A percentile compares a stretch with the other conserved stretches of the same genome.
Conservation (phyloP, 2,113 vertebrate species). For the Lynx canadensis region DNA sequence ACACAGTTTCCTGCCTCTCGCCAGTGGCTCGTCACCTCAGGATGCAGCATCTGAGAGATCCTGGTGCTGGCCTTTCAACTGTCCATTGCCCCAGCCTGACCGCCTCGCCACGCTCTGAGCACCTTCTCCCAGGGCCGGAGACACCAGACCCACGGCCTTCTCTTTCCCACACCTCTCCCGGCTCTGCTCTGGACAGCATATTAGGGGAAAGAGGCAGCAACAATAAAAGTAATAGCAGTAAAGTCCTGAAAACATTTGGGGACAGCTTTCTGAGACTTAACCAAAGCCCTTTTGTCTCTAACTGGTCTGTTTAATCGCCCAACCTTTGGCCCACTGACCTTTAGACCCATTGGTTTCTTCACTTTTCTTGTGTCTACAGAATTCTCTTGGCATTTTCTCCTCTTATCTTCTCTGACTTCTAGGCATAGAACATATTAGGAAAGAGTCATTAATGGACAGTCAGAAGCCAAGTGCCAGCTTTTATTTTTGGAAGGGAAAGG, state of each 20-base stretch:
- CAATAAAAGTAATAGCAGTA: constrained; percentile 35
- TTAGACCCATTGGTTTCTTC: neutral
- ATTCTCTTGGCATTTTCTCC: neutral
- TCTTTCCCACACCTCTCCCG: neutral
- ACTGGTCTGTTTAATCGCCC: neutral
- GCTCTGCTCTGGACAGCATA: neutral
- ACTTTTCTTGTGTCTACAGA: neutral
- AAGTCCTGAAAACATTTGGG: neutral
- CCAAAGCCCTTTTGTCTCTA: neutral
- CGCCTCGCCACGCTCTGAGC: neutral
- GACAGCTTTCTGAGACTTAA: neutral
- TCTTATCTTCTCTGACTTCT: neutral
- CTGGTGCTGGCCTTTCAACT: neutral
- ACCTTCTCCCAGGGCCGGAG: neutral
- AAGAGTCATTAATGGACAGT: neutral
- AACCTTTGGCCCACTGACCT: neutral
- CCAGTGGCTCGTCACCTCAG: neutral
- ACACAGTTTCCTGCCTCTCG: neutral
- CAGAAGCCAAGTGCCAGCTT: constrained; percentile 8
- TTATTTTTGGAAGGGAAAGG: constrained; percentile 39
- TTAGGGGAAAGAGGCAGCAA: neutral
- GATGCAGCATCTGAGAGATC: neutral
- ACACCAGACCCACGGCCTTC: neutral
- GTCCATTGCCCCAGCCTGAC: neutral
- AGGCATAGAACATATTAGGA: neutral